Evolutionary conservation across 2,888 invertebrate species (phyloP).

Genomic region (Limenitis camilla): DNA sequence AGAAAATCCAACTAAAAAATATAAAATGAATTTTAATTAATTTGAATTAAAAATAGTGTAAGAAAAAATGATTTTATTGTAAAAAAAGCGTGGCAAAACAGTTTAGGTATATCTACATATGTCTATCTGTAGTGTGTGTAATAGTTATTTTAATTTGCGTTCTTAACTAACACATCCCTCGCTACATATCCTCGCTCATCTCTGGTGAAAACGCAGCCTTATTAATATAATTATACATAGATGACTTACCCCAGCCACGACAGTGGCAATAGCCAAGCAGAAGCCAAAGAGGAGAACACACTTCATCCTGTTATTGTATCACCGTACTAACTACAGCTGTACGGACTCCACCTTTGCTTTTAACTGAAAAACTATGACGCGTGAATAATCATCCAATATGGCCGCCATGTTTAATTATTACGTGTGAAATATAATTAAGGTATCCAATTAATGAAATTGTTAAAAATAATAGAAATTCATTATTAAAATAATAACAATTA

Average conservation of each 20-base stretch:
- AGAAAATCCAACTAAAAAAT: too few relatives aligned
- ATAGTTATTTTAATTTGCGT: too few relatives aligned
- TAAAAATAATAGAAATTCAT: neutral
- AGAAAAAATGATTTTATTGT: too few relatives aligned
- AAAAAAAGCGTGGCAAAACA: too few relatives aligned
- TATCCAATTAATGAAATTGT: neutral
- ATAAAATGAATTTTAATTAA: too few relatives aligned
- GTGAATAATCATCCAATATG: conserved; percentile 14
- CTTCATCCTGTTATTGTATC: conserved; percentile 17
- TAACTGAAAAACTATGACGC: conserved; percentile 4
- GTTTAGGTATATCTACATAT: too few relatives aligned
- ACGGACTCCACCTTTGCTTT: conserved; percentile 1
- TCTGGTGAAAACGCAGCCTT: too few relatives aligned
- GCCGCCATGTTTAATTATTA: conserved; percentile 8
- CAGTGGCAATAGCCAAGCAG: conserved; percentile 16
- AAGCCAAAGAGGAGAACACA: conserved; percentile 11
- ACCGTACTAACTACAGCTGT: conserved; percentile 8
- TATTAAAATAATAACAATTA: neutral
- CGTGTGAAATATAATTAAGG: conserved; percentile 9
- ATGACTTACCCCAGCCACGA: conserved; percentile 18
- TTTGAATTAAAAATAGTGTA: too few relatives aligned
- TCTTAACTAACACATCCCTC: too few relatives aligned
- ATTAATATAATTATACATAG: too few relatives aligned
- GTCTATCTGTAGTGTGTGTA: too few relatives aligned
- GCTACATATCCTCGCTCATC: too few relatives aligned